Base-by-base conservation (phyloP, 2,113 vertebrate genomes). In the Nothoprocta perdicaria region DNA sequence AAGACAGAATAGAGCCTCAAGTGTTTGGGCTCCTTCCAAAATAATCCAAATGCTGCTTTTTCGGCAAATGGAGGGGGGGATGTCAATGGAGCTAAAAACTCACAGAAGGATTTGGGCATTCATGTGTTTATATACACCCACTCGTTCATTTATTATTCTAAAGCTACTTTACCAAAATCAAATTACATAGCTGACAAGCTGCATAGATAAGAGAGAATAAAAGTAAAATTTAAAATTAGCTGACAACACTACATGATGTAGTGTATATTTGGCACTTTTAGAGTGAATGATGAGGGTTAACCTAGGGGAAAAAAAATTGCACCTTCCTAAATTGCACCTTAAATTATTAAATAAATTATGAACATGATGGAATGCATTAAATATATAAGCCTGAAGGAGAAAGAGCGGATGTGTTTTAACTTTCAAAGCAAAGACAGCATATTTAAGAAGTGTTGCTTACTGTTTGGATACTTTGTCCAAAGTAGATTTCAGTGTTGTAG, bases 401-500 rank as follows among this genome's bases (percentile, higher is more conserved):
- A 94, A 50, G 61, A 83, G 57, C 0, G 7, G 89, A 88, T 94
- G 71, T 57, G 73, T 93, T 95, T 93, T 73, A 84, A 79, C 66
- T 79, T 92, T 83, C 90, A 96, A 92, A 95, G 91, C 81, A 95
- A 94, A 91, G 68, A 73, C 52, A 95, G 60, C 33, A 71, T 48
- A 76, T 80, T 88, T 87, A 80, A 83, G 52, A 88, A 84, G 33
- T 6, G 41, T 52, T 92, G 84, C 98, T 99, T 97, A 99, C 99
- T 94, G 97, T 96, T 68, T 94, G 95, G 55, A 99, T 91, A 77
- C 89, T 98, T 94, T 99, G 98, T 66, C 99, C 98, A 4, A 99
- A 91, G 91, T 95, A 96, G 40, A 99, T 97, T 85, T 98, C 98
- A 3, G 92, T 96, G 53, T 99, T 96, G 58, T 97, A 98, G 94